These are phyloP conservation scores for Asarcornis scutulata DNA, from an alignment of 2,113 vertebrate genomes.

Conservation along the genomic window DNA sequence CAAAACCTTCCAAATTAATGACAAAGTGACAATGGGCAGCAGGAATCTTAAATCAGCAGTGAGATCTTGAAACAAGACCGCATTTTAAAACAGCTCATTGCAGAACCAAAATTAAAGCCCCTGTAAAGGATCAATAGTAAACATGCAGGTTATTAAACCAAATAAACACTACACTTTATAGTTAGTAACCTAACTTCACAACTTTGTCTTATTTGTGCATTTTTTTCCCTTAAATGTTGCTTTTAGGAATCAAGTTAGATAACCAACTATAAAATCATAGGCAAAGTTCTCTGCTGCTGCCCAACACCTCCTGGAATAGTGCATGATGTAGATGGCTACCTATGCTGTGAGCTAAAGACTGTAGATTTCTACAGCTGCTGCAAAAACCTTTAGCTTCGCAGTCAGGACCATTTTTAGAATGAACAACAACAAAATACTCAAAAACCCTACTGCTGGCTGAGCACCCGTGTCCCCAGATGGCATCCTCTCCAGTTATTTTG, in stretches of 20 bases:
- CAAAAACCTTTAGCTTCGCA: not conserved
- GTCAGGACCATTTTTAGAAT: not conserved
- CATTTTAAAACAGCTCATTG: not conserved
- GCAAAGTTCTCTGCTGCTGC: not conserved
- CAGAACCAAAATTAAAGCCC: not conserved
- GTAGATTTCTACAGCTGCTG: constrained; percentile 17
- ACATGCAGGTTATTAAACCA: not conserved
- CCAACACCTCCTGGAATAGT: not conserved
- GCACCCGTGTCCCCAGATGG: not conserved
- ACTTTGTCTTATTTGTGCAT: not conserved
- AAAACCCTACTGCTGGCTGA: not conserved
- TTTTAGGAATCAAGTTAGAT: not conserved
- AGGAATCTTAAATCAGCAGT: not conserved
- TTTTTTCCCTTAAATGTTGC: not conserved
- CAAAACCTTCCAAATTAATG: not conserved
- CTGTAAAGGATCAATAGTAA: not conserved
- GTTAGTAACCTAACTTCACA: not conserved
- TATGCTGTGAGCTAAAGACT: not conserved
- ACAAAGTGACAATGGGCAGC: not conserved
- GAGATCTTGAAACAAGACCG: not conserved
- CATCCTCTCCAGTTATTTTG: not conserved
- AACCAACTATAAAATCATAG: not conserved
- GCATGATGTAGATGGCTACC: not conserved
- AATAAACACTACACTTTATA: not conserved
- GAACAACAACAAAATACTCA: not conserved